A percentile compares a stretch with the other conserved stretches of the same genome.
Conservation (phyloP, 2,113 vertebrate genomes). For the Cynocephalus volans region DNA sequence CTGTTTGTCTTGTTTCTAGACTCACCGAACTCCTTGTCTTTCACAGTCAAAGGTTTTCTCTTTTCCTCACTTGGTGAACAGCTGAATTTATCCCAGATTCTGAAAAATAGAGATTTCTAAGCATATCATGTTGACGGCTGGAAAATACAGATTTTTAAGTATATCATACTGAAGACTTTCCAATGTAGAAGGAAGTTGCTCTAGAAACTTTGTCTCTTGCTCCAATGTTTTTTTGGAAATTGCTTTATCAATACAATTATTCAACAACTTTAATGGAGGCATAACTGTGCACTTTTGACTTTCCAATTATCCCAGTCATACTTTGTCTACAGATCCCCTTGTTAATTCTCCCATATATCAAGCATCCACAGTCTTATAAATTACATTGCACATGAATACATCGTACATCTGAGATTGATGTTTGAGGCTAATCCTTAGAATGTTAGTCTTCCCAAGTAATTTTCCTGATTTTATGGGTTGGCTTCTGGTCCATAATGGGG, state of each 20-base stretch:
- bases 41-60: constrained; percentile 89
- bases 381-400: not conserved
- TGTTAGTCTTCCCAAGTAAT: not conserved
- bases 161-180: constrained; percentile 57
- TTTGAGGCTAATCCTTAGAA: not conserved
- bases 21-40: constrained; percentile 88
- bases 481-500: not conserved
- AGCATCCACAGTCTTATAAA: not conserved
- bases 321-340: not conserved
- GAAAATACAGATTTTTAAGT: constrained; percentile 7
- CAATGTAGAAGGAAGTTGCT: constrained; percentile 82
- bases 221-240: constrained; percentile 82
- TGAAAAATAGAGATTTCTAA: not conserved
- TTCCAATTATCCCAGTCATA: not conserved
- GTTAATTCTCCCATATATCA: not conserved
- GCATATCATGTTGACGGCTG: not conserved
- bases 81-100: constrained; percentile 78
- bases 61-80: constrained; percentile 83
- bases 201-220: constrained; percentile 82
- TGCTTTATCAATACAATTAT: constrained; percentile 73
- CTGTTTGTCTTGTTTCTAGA: constrained; percentile 90
- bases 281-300: constrained; percentile 66
- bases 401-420: not conserved
- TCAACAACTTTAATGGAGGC: constrained; percentile 77
- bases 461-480: not conserved